phyloP scores from a whole-genome alignment of 1,140 invertebrate genomes.

The Homarus americanus region DNA sequence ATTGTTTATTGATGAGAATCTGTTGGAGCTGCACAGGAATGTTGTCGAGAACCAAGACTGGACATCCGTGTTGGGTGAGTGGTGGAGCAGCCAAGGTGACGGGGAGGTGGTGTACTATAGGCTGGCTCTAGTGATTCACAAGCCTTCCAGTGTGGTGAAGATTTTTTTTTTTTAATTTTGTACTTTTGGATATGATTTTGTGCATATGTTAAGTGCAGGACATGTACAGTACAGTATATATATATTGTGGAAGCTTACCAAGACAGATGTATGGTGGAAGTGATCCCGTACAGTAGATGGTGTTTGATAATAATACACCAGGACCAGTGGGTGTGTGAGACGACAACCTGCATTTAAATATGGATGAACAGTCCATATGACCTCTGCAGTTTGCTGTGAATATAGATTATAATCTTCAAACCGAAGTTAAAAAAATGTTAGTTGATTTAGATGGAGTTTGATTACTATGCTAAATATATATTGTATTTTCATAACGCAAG shows the following conservation, averaged over 20 bases:
- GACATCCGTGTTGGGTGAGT: not conserved
- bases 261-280: not conserved
- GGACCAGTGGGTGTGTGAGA: not conserved
- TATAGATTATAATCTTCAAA: not conserved
- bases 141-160: constrained; percentile 6
- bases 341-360: not conserved
- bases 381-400: not conserved
- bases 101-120: not conserved
- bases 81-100: not conserved
- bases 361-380: not conserved
- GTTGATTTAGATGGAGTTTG: constrained; percentile 1
- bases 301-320: not conserved
- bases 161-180: not conserved
- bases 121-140: not conserved
- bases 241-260: not conserved
- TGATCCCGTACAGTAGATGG: not conserved
- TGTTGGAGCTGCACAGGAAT: not conserved
- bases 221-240: not conserved
- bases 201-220: not conserved
- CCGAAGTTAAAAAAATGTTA: not conserved
- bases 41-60: not conserved
- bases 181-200: not conserved
- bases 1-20: not conserved
- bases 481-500: constrained; percentile 40
- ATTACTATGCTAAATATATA: constrained; percentile 47